These are phyloP conservation scores for Pholis gunnellus DNA, from an alignment of 2,113 vertebrate genomes.

Conservation along the genomic window DNA sequence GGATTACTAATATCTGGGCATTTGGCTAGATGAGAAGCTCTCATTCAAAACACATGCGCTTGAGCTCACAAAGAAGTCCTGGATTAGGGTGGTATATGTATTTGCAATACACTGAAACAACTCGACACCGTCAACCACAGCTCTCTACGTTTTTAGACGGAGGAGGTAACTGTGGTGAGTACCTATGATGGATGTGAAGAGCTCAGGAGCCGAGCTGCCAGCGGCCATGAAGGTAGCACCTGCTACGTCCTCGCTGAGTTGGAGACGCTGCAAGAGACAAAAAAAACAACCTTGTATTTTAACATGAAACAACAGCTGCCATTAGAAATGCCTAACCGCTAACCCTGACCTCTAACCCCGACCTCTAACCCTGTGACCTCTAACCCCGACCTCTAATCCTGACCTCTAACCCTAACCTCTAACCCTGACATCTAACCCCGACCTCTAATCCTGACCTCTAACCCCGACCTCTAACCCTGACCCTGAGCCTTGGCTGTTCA, in stretches of 20 bases:
- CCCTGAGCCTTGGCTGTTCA: background rate
- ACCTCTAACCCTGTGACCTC: no score
- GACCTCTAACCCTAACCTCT: no score
- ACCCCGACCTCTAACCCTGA: no score
- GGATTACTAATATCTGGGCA: background rate
- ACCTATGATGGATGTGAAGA: constrained; percentile 97
- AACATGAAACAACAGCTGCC: background rate
- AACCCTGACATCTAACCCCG: no score
- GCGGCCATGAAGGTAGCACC: constrained; percentile 92
- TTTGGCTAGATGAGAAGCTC: background rate
- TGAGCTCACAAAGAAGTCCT: background rate
- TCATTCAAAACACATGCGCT: background rate
- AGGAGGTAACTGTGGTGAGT: constrained; percentile 70
- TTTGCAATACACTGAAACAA: background rate
- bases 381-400: no score
- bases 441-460: no score
- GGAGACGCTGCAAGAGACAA: constrained; percentile 85
- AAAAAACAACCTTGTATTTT: background rate
- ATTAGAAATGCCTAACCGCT: background rate
- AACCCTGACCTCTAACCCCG: no score
- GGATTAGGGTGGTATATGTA: background rate
- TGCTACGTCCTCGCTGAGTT: constrained; percentile 92
- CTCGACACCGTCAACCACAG: background rate
- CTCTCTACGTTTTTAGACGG: constrained; percentile 6
- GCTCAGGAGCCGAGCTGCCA: constrained; percentile 94